A percentile compares a stretch with the other conserved stretches of the same genome.
These are phyloP conservation scores for Sminthurinus signatus DNA, from an alignment of 1,140 invertebrate genomes.

Conservation along the genomic window DNA sequence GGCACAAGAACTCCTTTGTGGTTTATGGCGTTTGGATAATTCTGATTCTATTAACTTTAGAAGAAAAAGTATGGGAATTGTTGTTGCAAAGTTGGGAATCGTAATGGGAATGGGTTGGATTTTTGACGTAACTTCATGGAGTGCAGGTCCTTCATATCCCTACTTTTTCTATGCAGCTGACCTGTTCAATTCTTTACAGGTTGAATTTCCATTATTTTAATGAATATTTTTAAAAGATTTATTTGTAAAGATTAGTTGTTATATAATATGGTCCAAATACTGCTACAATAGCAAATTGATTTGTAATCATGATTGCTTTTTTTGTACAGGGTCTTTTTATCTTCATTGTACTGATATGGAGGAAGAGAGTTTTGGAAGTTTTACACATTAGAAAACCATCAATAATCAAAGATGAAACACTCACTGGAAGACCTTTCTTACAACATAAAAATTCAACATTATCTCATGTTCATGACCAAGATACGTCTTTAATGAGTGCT, in stretches of 20 bases:
- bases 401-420: slow-evolving; percentile 38
- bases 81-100: slow-evolving; percentile 38
- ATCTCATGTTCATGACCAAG: slow-evolving; percentile 20
- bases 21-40: slow-evolving; percentile 70
- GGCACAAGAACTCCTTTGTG: slow-evolving; percentile 73
- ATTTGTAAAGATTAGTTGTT: background rate
- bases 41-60: slow-evolving; percentile 39
- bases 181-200: slow-evolving; percentile 37
- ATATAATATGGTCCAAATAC: background rate
- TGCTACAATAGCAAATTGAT: background rate
- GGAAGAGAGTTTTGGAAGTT: slow-evolving; percentile 39
- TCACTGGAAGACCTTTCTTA: slow-evolving; percentile 39
- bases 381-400: slow-evolving; percentile 37
- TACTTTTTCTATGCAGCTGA: slow-evolving; percentile 35
- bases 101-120: slow-evolving; percentile 41
- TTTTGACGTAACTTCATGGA: slow-evolving; percentile 34
- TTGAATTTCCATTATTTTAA: background rate
- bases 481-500: slow-evolving; percentile 31
- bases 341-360: slow-evolving; percentile 36
- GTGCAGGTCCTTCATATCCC: slow-evolving; percentile 21
- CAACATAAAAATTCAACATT: slow-evolving; percentile 24
- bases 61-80: slow-evolving; percentile 39
- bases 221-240: background rate
- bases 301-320: background rate
- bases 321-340: slow-evolving; percentile 38